Base-by-base conservation (phyloP, 2,797 vertebrate genomes). In the Scleropages formosus region DNA sequence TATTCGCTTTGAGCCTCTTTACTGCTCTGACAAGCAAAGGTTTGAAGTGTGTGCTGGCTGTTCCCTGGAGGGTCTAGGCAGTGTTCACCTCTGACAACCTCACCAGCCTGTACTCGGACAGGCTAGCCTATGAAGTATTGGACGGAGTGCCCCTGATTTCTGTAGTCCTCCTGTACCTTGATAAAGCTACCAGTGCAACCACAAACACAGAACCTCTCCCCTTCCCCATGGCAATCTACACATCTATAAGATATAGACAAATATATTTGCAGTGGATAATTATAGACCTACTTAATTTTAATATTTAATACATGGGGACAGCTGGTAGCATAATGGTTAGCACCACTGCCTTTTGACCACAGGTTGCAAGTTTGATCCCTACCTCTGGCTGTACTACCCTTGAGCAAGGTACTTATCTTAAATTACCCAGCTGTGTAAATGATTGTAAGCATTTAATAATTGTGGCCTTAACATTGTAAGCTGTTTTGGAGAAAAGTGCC, bases 1-100 rank as follows among this genome's bases (percentile, higher is more conserved):
- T 63, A 75, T 67, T 73, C 71, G 64, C 74, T 76, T 81, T 78
- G 63, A 79, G 74, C 15, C 66, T 6, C 68, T 65, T 78, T 18
- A 31, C n/a, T 58, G n/a, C 39, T 58, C 39, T 59, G 53, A 59
- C 27, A 39, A 18, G 73, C 24, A 39, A 20, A 71, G 26, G 53
- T 79, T 78, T 72, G 24, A 84, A 76, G 69, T 56, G 51, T 76
- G 76, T 62, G 20, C 16, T 26, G 46, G 49, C 70, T 63, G 78
- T 80, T 80, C 79, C 53, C 69, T 68, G 24, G 74, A 69, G 79
- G 65, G 79, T 67, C 44, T 18, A 18, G 39, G 10, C n/a, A 13
- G 20, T 2, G 4, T 13, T 69, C 66, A 7, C 4, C 24, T 22
- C 3, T 27, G 18, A 53, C 10, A 11, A 20, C 46, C 31, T 49